These are phyloP conservation scores for Hyperoodon ampullatus DNA, from an alignment of 2,113 vertebrate genomes.

Conservation along the genomic window DNA sequence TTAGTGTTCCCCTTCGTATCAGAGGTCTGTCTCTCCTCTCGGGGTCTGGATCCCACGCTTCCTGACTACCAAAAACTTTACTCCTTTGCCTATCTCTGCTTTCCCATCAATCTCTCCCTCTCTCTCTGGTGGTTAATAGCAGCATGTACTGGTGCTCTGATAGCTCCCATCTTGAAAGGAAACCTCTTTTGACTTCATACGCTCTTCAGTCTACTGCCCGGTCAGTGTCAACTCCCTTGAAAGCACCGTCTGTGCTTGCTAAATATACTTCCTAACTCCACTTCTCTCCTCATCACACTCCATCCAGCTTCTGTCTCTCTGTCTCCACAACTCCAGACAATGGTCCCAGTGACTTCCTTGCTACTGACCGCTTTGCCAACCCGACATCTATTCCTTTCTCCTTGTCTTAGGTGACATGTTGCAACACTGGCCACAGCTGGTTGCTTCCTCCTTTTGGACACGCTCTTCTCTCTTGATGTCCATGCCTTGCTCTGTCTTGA, in stretches of 20 bases:
- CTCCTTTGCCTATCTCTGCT: background rate
- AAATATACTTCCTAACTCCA: too few species aligned
- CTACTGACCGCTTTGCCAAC: background rate
- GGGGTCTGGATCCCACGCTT: background rate
- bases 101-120: background rate
- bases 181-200: background rate
- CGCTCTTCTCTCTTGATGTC: background rate
- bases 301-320: background rate
- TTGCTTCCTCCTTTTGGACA: background rate
- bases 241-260: background rate
- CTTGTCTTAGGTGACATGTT: background rate
- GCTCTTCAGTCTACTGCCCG: background rate
- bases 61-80: background rate
- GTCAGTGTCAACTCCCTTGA: background rate
- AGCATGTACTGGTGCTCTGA: background rate
- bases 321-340: background rate
- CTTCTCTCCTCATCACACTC: background rate
- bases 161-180: background rate
- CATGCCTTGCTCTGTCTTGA: background rate
- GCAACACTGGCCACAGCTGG: background rate
- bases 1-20: background rate
- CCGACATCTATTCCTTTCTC: background rate
- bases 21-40: background rate
- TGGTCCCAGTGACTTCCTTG: background rate
- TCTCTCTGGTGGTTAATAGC: background rate